phyloP scores from a whole-genome alignment of 2,113 vertebrate species.

The Megalops atlanticus region DNA sequence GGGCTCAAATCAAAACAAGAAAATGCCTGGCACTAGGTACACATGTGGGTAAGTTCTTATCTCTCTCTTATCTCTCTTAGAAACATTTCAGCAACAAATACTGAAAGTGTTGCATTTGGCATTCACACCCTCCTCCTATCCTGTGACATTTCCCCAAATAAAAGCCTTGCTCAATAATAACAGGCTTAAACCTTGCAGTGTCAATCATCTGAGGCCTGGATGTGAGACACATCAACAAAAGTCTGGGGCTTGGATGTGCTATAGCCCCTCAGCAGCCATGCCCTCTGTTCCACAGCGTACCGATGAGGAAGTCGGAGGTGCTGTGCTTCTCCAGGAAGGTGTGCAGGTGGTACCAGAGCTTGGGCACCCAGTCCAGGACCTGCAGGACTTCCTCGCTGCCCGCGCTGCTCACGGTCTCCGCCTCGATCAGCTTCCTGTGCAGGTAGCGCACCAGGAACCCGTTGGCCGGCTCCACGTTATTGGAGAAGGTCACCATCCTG shows the following conservation, averaged over 20 bases:
- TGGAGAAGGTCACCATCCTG: constrained; percentile 95
- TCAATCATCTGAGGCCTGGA: too few relatives aligned
- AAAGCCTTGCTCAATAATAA: background rate
- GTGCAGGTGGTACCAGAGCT: constrained; percentile 96
- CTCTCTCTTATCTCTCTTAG: too few relatives aligned
- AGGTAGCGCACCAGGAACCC: constrained; percentile 92
- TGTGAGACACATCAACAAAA: too few relatives aligned
- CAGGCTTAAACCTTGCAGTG: background rate
- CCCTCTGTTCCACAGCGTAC: constrained; percentile 60
- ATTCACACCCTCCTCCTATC: too few relatives aligned
- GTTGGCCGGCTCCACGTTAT: constrained; percentile 93
- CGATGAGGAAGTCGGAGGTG: constrained; percentile 96
- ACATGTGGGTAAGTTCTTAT: too few relatives aligned
- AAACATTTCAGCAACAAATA: too few relatives aligned
- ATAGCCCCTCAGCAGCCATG: background rate
- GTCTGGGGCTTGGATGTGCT: too few relatives aligned
- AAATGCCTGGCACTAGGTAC: too few relatives aligned
- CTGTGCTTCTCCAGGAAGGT: constrained; percentile 96
- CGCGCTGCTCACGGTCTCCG: constrained; percentile 71
- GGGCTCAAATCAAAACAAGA: too few relatives aligned
- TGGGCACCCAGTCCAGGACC: constrained; percentile 93
- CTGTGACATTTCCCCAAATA: too few relatives aligned
- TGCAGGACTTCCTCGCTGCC: constrained; percentile 79
- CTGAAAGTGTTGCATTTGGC: too few relatives aligned
- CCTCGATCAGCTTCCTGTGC: constrained; percentile 88